Conservation (phyloP, 23 tunicate species). For the Botrylloides violaceus region DNA sequence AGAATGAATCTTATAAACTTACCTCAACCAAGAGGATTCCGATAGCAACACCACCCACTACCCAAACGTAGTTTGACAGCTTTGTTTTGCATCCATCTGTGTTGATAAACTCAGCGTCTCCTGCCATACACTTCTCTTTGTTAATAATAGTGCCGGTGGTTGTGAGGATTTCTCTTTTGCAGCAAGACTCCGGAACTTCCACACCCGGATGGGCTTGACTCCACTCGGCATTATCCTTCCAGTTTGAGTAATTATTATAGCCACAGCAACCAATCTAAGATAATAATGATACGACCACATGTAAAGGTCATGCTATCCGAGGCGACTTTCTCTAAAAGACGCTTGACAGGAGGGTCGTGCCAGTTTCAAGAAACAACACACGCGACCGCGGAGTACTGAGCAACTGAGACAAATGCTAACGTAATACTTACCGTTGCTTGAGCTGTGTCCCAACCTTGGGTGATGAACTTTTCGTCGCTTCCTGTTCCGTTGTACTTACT, state of each 20-base stretch:
- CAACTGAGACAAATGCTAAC: no score
- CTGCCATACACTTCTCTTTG: background rate
- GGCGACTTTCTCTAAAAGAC: no score
- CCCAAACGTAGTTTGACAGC: slow-evolving; percentile 47
- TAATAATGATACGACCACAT: no score
- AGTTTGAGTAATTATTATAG: slow-evolving; percentile 11
- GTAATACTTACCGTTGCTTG: slow-evolving; percentile 53
- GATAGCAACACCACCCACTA: slow-evolving; percentile 53
- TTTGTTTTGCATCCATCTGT: slow-evolving; percentile 38
- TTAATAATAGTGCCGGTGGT: background rate
- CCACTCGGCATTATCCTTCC: slow-evolving; percentile 10
- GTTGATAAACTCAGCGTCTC: slow-evolving; percentile 9
- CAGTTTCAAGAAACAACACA: no score
- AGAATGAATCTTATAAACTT: background rate
- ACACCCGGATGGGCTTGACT: background rate
- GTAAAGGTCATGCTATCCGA: background rate
- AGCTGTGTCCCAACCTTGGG: slow-evolving; percentile 55
- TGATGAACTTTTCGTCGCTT: slow-evolving; percentile 19
- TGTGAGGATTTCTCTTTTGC: slow-evolving; percentile 8
- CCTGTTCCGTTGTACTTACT: slow-evolving; percentile 12
- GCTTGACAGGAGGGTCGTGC: no score
- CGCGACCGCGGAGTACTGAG: no score
- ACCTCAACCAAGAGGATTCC: slow-evolving; percentile 72
- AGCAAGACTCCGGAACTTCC: slow-evolving; percentile 12
- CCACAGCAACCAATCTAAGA: slow-evolving; percentile 83